Evolutionary conservation across 1,140 invertebrate species (phyloP).

Genomic region (Brachionus angularis): DNA sequence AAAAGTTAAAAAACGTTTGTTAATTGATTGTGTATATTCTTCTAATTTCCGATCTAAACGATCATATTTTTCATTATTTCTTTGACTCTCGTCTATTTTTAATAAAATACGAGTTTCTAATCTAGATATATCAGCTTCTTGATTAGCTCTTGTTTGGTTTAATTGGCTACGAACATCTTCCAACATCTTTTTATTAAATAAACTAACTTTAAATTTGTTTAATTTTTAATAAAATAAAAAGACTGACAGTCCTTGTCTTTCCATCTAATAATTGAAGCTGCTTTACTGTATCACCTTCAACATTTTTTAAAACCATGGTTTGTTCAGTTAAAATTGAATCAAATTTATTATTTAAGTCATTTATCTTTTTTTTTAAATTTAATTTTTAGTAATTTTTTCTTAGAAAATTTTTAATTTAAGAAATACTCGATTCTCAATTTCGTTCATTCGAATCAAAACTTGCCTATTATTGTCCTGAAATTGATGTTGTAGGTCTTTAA

Average conservation of each 20-base stretch:
- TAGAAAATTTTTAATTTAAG: background rate
- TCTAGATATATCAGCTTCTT: slow-evolving; percentile 24
- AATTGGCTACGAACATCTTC: slow-evolving; percentile 26
- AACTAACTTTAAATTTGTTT: background rate
- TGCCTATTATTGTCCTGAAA: slow-evolving; percentile 27
- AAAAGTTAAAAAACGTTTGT: slow-evolving; percentile 41
- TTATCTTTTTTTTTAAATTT: slow-evolving; percentile 18
- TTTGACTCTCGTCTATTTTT: slow-evolving; percentile 29
- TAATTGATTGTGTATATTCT: slow-evolving; percentile 36
- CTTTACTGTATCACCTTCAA: slow-evolving; percentile 43
- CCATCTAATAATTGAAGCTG: slow-evolving; percentile 39
- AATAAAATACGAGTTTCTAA: slow-evolving; percentile 3
- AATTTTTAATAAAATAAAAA: background rate
- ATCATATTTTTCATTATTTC: slow-evolving; percentile 38
- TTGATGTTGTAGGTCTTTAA: slow-evolving; percentile 25
- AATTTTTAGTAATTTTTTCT: no score
- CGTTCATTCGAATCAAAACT: slow-evolving; percentile 16
- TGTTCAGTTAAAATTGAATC: slow-evolving; percentile 41
- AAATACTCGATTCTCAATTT: slow-evolving; percentile 38
- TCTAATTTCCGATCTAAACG: slow-evolving; percentile 37
- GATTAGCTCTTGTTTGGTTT: slow-evolving; percentile 12
- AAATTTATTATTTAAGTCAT: slow-evolving; percentile 33
- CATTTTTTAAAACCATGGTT: slow-evolving; percentile 44
- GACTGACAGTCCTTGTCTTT: slow-evolving; percentile 28
- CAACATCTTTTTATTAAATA: slow-evolving; percentile 7